Conservation (phyloP, 2,888 invertebrate species). For the Drosophila anomalata region DNA sequence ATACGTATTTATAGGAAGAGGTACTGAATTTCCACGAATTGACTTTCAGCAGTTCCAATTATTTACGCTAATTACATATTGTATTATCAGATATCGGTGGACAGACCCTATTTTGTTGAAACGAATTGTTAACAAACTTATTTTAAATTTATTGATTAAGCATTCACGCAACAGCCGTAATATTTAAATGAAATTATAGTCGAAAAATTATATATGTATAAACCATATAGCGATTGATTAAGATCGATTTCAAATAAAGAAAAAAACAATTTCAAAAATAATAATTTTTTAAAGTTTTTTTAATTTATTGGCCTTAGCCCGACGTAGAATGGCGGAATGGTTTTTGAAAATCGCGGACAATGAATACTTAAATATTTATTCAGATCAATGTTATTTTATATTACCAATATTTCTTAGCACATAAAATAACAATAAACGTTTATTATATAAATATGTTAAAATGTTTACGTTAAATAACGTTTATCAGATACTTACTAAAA, state of each 20-base stretch:
- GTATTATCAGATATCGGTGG: conserved; percentile 31
- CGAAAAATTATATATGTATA: conserved; percentile 69
- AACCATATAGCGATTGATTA: conserved; percentile 46
- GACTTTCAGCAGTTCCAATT: conserved; percentile 36
- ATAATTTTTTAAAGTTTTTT: not conserved
- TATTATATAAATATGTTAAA: no score
- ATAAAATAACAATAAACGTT: no score
- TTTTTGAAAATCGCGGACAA: no score
- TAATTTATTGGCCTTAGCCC: no score
- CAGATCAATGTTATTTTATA: no score
- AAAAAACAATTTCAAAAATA: conserved; percentile 22
- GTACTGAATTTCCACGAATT: conserved; percentile 24
- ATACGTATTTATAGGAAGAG: conserved; percentile 13
- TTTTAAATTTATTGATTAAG: conserved; percentile 63
- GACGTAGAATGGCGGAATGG: no score
- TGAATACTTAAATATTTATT: no score
- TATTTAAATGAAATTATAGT: conserved; percentile 70
- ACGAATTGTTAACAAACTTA: conserved; percentile 75
- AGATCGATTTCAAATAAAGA: conserved; percentile 47
- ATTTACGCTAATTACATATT: conserved; percentile 37
- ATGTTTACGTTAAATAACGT: no score
- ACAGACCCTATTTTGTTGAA: conserved; percentile 61
- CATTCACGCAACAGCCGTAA: conserved; percentile 44
- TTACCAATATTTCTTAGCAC: no score
- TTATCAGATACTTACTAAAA: no score